A percentile compares a stretch with the other conserved stretches of the same genome.
These are phyloP conservation scores for Tipula unca DNA, from an alignment of 2,888 invertebrate genomes.

Conservation along the genomic window DNA sequence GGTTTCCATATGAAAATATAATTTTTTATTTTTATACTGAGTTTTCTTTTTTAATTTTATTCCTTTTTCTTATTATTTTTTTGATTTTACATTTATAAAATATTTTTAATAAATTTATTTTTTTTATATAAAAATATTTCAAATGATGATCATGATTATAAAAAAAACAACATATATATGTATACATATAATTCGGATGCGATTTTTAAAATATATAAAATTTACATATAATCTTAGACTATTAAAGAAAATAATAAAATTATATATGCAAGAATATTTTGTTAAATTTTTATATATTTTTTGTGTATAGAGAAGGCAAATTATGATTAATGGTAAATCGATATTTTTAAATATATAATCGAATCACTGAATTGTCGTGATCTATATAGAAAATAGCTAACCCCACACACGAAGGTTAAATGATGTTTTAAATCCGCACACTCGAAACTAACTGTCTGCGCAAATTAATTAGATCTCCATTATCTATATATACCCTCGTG, in stretches of 20 bases:
- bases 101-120: constrained; percentile 2
- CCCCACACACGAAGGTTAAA: neutral
- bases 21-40: neutral
- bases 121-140: neutral
- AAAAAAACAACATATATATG: neutral
- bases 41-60: neutral
- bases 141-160: neutral
- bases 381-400: neutral
- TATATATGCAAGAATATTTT: neutral
- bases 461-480: neutral
- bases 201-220: neutral
- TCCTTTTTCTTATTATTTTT: neutral
- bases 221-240: neutral
- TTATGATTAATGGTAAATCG: neutral
- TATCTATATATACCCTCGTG: too few species aligned
- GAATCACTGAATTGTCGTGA: neutral
- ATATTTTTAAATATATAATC: neutral
- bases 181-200: neutral
- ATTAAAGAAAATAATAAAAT: neutral
- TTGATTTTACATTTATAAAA: constrained; percentile 1
- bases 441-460: neutral
- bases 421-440: neutral
- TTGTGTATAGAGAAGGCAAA: neutral
- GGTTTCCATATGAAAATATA: neutral
- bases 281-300: neutral